Conservation (phyloP, 2,888 invertebrate species). For the Sminthurinus aureus region DNA sequence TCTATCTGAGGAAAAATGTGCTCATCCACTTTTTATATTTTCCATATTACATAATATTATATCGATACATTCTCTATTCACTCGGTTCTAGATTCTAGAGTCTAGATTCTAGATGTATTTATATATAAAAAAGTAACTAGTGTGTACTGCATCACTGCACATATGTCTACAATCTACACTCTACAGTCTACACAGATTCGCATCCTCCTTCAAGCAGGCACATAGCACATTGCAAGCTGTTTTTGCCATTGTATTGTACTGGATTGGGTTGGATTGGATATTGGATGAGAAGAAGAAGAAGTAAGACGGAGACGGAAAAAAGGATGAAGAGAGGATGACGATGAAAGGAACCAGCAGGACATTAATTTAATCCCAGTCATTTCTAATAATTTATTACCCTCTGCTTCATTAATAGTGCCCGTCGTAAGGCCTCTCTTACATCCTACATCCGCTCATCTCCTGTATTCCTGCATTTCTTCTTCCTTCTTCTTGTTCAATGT, state of each 20-base stretch:
- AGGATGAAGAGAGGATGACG: neutral
- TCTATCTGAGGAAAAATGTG: too few species aligned
- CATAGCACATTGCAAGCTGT: neutral
- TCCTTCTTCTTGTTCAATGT: too few species aligned
- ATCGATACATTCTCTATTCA: neutral
- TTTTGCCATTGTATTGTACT: too few species aligned
- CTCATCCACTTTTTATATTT: neutral
- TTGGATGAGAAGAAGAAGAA: neutral
- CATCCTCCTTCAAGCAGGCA: neutral
- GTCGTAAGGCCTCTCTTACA: neutral
- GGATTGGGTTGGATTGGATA: too few species aligned
- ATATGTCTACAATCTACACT: neutral
- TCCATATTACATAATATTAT: too few species aligned
- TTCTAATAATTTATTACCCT: slow-evolving; percentile 32
- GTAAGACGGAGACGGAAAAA: too few species aligned
- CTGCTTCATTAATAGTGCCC: slow-evolving; percentile 6
- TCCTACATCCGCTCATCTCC: neutral
- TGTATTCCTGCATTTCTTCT: neutral
- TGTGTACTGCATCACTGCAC: neutral
- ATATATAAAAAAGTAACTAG: neutral
- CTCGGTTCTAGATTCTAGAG: too few species aligned
- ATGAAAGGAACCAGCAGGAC: slow-evolving; percentile 24
- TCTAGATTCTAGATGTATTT: too few species aligned
- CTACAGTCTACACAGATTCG: neutral
- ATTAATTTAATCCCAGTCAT: slow-evolving; percentile 37